Evolutionary conservation across 2,888 invertebrate genomes (phyloP).

Genomic region (Smittia sp.): DNA sequence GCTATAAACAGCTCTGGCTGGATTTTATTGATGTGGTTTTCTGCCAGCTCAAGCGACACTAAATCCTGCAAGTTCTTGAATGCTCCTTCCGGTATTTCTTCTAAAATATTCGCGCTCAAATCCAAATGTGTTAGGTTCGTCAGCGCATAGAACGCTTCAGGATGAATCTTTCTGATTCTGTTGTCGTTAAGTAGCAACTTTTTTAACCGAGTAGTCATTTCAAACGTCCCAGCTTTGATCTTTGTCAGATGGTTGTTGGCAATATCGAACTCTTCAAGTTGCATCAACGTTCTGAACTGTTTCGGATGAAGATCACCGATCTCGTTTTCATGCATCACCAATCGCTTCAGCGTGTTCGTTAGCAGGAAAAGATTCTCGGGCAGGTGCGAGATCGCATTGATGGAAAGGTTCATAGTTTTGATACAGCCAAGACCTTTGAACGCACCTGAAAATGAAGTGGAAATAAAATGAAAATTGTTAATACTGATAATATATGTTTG

Average conservation of each 20-base stretch:
- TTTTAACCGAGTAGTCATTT: constrained; percentile 39
- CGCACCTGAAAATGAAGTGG: neutral
- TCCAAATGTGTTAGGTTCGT: neutral
- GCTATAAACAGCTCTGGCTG: constrained; percentile 41
- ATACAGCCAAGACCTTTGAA: constrained; percentile 26
- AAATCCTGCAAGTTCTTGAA: constrained; percentile 42
- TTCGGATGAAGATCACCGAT: constrained; percentile 13
- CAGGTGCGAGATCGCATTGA: neutral
- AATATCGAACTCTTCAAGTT: constrained; percentile 27
- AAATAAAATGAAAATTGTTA: too few relatives aligned
- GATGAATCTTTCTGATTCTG: constrained; percentile 41
- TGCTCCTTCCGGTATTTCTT: neutral
- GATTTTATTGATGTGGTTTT: constrained; percentile 42
- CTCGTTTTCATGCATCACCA: neutral
- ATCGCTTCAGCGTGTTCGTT: constrained; percentile 18
- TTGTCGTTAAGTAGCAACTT: constrained; percentile 42
- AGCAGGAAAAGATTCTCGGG: constrained; percentile 38
- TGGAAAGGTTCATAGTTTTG: constrained; percentile 1
- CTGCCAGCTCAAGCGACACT: constrained; percentile 40
- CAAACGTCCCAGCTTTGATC: constrained; percentile 39
- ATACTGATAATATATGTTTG: too few relatives aligned
- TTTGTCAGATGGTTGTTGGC: constrained; percentile 25
- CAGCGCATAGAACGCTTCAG: constrained; percentile 9
- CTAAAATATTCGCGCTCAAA: neutral
- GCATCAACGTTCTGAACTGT: constrained; percentile 25